These are phyloP conservation scores for Lutraria rhynchaena DNA, from an alignment of 1,140 invertebrate genomes.

Conservation along the genomic window DNA sequence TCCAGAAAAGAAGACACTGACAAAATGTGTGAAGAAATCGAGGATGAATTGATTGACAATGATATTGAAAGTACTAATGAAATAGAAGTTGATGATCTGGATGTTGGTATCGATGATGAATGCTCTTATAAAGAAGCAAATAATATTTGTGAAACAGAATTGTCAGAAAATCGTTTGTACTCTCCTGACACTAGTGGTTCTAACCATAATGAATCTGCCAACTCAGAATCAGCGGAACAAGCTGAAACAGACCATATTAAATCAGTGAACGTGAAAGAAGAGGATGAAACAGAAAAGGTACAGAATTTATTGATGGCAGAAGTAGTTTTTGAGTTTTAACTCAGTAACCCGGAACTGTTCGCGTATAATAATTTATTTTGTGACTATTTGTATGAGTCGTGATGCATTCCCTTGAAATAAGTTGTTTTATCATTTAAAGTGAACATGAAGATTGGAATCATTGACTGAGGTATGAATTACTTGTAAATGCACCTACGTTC, in stretches of 20 bases:
- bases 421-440: too few relatives aligned
- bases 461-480: too few relatives aligned
- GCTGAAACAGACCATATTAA: background rate
- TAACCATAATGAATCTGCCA: background rate
- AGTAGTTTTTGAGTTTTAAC: too few relatives aligned
- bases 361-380: too few relatives aligned
- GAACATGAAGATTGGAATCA: too few relatives aligned
- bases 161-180: constrained; percentile 13
- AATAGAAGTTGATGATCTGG: constrained; percentile 32
- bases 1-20: constrained; percentile 4
- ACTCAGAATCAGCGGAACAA: background rate
- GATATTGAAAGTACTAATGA: constrained; percentile 31
- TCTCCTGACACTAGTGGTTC: constrained; percentile 39
- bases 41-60: constrained; percentile 1
- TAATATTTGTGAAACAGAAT: constrained; percentile 1
- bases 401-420: too few relatives aligned
- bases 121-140: constrained; percentile 1
- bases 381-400: too few relatives aligned
- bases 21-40: background rate
- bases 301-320: too few relatives aligned
- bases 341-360: too few relatives aligned
- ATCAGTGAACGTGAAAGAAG: background rate
- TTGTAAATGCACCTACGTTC: too few relatives aligned
- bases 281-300: background rate
- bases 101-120: constrained; percentile 49